Evolutionary conservation across 2,888 invertebrate genomes (phyloP).

Genomic region (Caenorhabditis macrosperma): DNA sequence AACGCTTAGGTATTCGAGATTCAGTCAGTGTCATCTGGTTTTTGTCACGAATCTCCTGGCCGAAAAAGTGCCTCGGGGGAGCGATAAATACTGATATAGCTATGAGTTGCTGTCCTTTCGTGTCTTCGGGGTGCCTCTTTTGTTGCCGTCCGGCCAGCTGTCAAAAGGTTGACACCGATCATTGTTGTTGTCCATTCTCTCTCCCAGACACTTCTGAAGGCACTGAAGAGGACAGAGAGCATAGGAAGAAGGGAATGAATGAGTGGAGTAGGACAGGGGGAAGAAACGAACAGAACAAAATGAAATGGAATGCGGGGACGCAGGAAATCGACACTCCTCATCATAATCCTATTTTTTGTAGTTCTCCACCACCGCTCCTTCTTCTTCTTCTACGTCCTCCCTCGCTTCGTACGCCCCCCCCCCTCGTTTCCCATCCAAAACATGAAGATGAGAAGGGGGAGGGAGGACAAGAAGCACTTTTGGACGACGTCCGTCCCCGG

Average conservation of each 20-base stretch:
- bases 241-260: not conserved
- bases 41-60: conserved; percentile 40
- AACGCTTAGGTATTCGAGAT: conserved; percentile 16
- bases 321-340: conserved; percentile 35
- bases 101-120: conserved; percentile 56
- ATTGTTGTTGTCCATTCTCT: not conserved
- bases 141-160: conserved; percentile 24
- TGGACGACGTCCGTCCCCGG: conserved; percentile 31
- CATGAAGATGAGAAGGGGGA: conserved; percentile 32
- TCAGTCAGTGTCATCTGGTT: conserved; percentile 4
- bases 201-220: not conserved
- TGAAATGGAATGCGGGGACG: conserved; percentile 14
- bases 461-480: conserved; percentile 37
- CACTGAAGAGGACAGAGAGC: not conserved
- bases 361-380: conserved; percentile 31
- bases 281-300: conserved; percentile 11
- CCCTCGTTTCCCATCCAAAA: conserved; percentile 24
- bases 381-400: conserved; percentile 14
- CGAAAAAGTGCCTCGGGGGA: conserved; percentile 35
- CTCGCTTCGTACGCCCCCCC: too few species aligned
- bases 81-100: conserved; percentile 61
- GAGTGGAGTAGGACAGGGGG: not conserved
- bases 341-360: conserved; percentile 55
- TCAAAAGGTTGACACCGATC: conserved; percentile 21
- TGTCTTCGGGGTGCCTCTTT: conserved; percentile 8